phyloP scores from a whole-genome alignment of 2,888 invertebrate genomes.

The Noctua janthe region DNA sequence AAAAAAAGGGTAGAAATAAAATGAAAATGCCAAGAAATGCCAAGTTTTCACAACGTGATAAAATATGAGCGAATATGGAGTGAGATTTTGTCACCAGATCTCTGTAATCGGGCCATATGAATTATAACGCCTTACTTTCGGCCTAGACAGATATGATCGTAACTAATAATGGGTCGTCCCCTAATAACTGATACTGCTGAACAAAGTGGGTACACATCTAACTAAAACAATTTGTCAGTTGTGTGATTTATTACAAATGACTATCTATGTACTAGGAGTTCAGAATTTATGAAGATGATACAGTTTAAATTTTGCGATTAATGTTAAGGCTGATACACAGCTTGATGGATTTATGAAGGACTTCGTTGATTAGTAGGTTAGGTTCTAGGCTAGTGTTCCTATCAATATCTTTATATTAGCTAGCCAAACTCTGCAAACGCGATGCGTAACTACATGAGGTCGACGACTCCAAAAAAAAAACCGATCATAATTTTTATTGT shows the following conservation, averaged over 20 bases:
- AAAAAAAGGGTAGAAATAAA: background rate
- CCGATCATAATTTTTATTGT: background rate
- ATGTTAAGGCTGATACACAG: background rate
- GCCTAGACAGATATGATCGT: conserved; percentile 35
- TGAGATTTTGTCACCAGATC: background rate
- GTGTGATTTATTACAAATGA: conserved; percentile 47
- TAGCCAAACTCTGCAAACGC: background rate
- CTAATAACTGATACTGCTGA: conserved; percentile 9
- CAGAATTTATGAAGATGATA: conserved; percentile 36
- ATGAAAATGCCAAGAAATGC: background rate
- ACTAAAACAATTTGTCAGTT: conserved; percentile 54
- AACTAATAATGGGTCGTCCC: conserved; percentile 16
- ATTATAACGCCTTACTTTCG: conserved; percentile 12
- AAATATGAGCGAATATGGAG: background rate
- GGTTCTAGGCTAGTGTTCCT: background rate
- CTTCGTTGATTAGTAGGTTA: background rate
- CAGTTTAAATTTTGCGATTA: conserved; percentile 17
- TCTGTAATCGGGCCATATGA: background rate
- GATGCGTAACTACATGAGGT: background rate
- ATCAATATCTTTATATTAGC: background rate
- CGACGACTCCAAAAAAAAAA: background rate
- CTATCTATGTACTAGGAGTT: conserved; percentile 17
- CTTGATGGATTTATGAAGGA: conserved; percentile 15
- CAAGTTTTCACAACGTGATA: background rate
- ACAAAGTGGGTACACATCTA: background rate